Evolutionary conservation across 2,113 vertebrate species (phyloP), one percentile per base, ranked within the genome.

Genomic region (Symphodus melops): DNA sequence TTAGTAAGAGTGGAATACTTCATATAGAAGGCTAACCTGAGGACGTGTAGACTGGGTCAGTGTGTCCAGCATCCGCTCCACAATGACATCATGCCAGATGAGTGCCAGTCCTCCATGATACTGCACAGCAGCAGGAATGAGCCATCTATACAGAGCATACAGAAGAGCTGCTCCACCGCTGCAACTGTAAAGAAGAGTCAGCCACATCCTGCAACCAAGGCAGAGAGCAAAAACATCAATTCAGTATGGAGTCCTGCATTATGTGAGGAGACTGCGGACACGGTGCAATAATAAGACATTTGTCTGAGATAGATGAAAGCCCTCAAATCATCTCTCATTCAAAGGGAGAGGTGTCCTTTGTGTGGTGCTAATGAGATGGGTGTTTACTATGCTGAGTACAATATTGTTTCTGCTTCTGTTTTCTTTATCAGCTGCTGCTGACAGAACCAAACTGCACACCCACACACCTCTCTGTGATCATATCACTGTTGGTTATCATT

Each of bases 351-450:
- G 48, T 61, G 14, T n/a, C 70, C 69, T 86, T 89, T 91, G 88
- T 91, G 67, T 56, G 1, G 20, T 19, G 66, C 36, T 93, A 93
- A 94, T 93, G 89, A 94, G 84, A 94, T 93, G 92, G 88, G 92
- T 93, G 82, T 81, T 93, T 86, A 91, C 79, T 86, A 85, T 91
- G 69, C 88, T 78, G 83, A 19, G 74, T 68, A 69, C 57, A 75
- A 74, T 79, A 37, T 39, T 66, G 37, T 46, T 51, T 57, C 64
- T 62, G 67, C 67, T 68, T 19, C 48, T 55, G 57, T 57, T 66
- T 67, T 71, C 59, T 78, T 64, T 67, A 72, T 74, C 76, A 59
- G 73, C 68, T 70, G 12, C 64, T 55, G 46, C 77, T 57, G 64
- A 53, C 58, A 39, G 10, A 20, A 70, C 57, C 53, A 61, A 25